Base-by-base conservation (phyloP, 2,888 invertebrate genomes). In the Cistogaster globosa region DNA sequence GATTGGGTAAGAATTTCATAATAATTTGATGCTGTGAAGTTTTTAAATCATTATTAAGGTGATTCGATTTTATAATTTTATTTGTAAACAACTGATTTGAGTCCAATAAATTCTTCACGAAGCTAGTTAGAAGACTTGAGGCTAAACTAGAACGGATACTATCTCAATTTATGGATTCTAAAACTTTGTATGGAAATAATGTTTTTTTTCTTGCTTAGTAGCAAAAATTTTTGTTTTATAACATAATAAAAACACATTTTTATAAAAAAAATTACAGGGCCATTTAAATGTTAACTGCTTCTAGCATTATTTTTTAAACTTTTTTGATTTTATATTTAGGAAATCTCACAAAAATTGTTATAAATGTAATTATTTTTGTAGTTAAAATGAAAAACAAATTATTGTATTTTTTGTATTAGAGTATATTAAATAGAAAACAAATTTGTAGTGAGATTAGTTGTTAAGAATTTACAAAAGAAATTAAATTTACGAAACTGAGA, bases 291-390 rank as follows among this genome's bases (percentile, higher is more conserved):
- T 82, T 75, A 68, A 82, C 69, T 51, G 78, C 81, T 82, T 85
- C 81, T 42, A 51, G 38, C 58, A 53, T 82, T 76, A 67, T 80
- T 72, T 78, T 78, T 48, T 62, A 62, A 14, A 63, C 11, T 78
- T 78, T n/a, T 81, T 77, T 58, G 12, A 58, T 77, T 81, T 84
- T 76, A 74, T 76, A 74, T 69, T 42, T 11, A 20, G 75, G 45
- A 60, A 65, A 32, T 32, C 55, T 16, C 20, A 38, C 2, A 68
- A 65, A 48, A 75, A 67, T 75, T 85, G 81, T 85, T 85, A 82
- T 82, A 78, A 75, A 82, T 82, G 78, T 82, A 78, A 79, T 85
- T 85, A 85, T 85, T 85, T 85, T 85, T 84, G 78, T 86, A 86
- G 83, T 69, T 84, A 79, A 85, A 48, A 32, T 6, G 12, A 67